Evolutionary conservation across 2,797 vertebrate species (phyloP), one percentile per base, ranked within the genome.

Genomic region (Microcaecilia unicolor): DNA sequence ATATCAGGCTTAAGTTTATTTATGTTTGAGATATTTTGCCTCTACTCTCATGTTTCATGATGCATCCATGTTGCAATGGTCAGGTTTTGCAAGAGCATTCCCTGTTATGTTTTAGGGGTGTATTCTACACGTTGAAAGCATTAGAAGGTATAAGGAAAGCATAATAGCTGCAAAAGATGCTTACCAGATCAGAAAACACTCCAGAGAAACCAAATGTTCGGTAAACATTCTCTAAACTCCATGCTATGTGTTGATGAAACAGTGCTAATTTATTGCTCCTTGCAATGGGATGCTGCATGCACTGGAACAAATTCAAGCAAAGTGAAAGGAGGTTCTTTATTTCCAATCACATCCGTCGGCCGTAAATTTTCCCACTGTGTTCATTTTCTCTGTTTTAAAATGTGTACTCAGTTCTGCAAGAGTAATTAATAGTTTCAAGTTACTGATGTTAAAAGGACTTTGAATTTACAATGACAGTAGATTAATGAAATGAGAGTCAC

Each of bases 371-470:
- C 54, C 48, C 55, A 25, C 56, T 39, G 14, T 51, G 54, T 64
- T 69, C 45, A 50, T 65, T 72, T 67, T 70, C 61, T 55, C 58
- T 56, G n/a, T n/a, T n/a, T n/a, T 51, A 25, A 60, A 71, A 69
- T 44, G 51, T 55, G 44, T 54, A 74, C 67, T 61, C 59, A 29
- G 55, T 43, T 48, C 52, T 31, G n/a, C 54, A 67, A 55, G 58
- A 51, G 62, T 63, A 35, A 69, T 74, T 65, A 71, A 71, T 56
- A 58, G 59, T 59, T 30, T 67, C 62, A 67, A 52, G 53, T 66
- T 64, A 60, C 55, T 47, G 55, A 52, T 48, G 67, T 72, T 72
- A 68, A 51, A 51, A 68, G 53, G 43, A 46, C n/a, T 39, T 65
- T 49, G 58, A 61, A 26, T 46, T 51, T 46, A 41, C 42, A 55